Evolutionary conservation across 2,888 invertebrate genomes (phyloP).

Genomic region (Lamellibrachia columna): DNA sequence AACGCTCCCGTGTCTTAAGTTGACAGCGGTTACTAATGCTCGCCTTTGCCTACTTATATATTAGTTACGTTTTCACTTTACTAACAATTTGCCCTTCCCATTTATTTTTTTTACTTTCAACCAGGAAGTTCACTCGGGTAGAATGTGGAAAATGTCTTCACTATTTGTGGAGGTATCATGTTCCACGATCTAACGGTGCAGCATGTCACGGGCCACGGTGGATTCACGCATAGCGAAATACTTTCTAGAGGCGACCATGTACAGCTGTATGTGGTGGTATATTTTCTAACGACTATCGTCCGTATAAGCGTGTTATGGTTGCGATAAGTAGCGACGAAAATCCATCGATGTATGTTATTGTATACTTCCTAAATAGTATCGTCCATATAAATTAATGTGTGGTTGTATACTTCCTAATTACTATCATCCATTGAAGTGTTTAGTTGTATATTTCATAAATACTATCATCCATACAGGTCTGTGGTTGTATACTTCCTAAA

Average conservation of each 20-base stretch:
- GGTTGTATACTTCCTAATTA: background rate
- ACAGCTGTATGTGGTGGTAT: background rate
- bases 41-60: background rate
- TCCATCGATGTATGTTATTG: background rate
- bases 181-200: background rate
- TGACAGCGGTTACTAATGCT: background rate
- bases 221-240: background rate
- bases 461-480: background rate
- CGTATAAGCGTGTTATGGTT: background rate
- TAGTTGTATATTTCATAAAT: no score
- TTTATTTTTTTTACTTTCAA: background rate
- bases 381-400: background rate
- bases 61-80: background rate
- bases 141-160: background rate
- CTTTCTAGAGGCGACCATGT: background rate
- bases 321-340: background rate
- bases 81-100: background rate
- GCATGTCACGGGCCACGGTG: background rate
- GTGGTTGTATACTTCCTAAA: background rate
- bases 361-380: no score
- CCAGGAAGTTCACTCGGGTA: background rate
- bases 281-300: background rate
- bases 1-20: background rate
- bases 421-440: no score
- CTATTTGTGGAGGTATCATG: background rate